Conservation (phyloP, 2,888 invertebrate species). For the Volucella inanis region DNA sequence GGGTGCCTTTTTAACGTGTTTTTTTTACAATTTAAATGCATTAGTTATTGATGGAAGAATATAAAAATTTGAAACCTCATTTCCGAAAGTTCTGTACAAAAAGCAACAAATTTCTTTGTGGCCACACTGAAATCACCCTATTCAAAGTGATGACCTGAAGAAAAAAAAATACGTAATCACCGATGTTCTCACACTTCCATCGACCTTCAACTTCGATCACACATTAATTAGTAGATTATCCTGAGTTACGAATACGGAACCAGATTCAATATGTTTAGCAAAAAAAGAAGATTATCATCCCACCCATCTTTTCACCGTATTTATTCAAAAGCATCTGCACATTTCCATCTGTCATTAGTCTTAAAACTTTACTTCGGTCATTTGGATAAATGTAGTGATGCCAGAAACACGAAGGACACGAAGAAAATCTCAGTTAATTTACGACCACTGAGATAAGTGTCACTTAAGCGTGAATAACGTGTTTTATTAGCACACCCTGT, state of each 20-base stretch:
- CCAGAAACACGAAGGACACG: background rate
- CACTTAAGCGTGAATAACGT: constrained; percentile 66
- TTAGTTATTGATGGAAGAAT: no score
- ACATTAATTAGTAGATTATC: constrained; percentile 61
- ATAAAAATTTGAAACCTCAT: no score
- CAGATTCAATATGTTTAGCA: constrained; percentile 38
- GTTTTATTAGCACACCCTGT: constrained; percentile 64
- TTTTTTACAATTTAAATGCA: no score
- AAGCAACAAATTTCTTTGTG: no score
- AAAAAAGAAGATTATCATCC: constrained; percentile 23
- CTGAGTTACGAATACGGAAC: constrained; percentile 60
- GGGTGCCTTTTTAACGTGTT: no score
- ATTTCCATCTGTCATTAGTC: constrained; percentile 28
- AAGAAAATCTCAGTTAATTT: constrained; percentile 62
- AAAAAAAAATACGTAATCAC: no score
- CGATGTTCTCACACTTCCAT: background rate
- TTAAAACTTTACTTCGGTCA: constrained; percentile 38
- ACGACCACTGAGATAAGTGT: constrained; percentile 63
- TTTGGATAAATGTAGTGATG: constrained; percentile 18
- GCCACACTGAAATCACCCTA: no score
- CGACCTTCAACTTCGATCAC: constrained; percentile 17
- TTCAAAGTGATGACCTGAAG: no score
- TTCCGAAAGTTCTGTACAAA: no score
- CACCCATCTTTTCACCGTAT: background rate
- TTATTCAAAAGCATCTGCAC: constrained; percentile 28